phyloP scores from a whole-genome alignment of 1,140 invertebrate species.

The Drosophila serrata region DNA sequence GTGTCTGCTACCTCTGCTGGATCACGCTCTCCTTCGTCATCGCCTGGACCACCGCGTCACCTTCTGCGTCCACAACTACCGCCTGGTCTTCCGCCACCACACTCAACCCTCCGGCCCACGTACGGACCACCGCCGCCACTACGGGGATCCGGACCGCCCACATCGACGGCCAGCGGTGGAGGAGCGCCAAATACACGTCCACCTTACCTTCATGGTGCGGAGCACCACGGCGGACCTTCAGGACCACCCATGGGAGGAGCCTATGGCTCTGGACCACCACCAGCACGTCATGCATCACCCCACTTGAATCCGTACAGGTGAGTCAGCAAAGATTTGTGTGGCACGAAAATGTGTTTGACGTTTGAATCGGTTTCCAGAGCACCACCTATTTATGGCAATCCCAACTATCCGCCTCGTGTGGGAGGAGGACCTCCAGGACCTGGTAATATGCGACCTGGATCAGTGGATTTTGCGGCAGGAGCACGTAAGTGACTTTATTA shows the following conservation, averaged over 20 bases:
- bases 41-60: slow-evolving; percentile 51
- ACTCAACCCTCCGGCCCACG: slow-evolving; percentile 68
- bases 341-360: fast-evolving
- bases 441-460: slow-evolving; percentile 62
- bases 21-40: slow-evolving; percentile 43
- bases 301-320: slow-evolving; percentile 81
- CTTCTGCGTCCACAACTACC: slow-evolving; percentile 52
- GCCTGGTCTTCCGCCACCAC: slow-evolving; percentile 55
- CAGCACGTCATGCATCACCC: slow-evolving; percentile 73
- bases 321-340: neutral
- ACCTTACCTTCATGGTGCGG: slow-evolving; percentile 62
- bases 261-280: slow-evolving; percentile 70
- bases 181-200: slow-evolving; percentile 44
- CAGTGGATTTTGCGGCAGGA: slow-evolving; percentile 68
- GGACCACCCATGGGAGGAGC: slow-evolving; percentile 43
- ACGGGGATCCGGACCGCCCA: slow-evolving; percentile 56
- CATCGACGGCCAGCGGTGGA: slow-evolving; percentile 34
- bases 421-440: slow-evolving; percentile 52
- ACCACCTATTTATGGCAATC: slow-evolving; percentile 79
- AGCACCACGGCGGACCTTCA: slow-evolving; percentile 65
- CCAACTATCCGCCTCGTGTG: slow-evolving; percentile 70
- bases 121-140: slow-evolving; percentile 81
- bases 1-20: slow-evolving; percentile 17
- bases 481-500: slow-evolving; percentile 61
- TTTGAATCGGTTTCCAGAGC: slow-evolving; percentile 21